Evolutionary conservation across 2,797 vertebrate species (phyloP).

Genomic region (Sorex maritimensis): DNA sequence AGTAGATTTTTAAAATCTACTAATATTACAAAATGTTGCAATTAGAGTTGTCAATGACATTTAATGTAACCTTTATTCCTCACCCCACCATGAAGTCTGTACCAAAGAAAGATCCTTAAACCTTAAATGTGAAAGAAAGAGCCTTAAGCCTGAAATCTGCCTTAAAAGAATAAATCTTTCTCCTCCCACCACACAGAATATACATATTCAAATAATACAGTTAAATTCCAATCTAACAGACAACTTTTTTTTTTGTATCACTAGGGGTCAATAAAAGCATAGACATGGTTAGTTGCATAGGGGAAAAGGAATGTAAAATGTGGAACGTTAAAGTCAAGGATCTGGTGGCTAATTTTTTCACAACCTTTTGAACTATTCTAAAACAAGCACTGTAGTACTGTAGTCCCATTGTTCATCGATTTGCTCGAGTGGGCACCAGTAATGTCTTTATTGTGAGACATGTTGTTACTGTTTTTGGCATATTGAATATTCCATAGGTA

Average conservation of each 20-base stretch:
- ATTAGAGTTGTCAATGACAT: neutral
- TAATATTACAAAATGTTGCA: neutral
- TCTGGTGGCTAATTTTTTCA: conserved; percentile 13
- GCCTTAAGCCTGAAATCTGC: neutral
- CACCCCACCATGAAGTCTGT: neutral
- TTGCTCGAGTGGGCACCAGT: no score
- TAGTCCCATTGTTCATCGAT: no score
- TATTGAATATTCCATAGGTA: no score
- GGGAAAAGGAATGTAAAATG: conserved; percentile 72
- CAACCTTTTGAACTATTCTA: conserved; percentile 30
- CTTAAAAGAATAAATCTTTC: neutral
- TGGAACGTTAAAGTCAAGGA: conserved; percentile 54
- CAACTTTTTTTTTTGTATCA: conserved; percentile 44
- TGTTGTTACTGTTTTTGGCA: no score
- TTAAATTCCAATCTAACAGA: conserved; percentile 56
- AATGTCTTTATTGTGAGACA: no score
- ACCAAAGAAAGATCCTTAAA: neutral
- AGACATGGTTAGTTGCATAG: conserved; percentile 52
- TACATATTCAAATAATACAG: conserved; percentile 53
- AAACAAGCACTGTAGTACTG: neutral
- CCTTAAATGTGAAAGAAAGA: no score
- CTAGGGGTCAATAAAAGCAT: conserved; percentile 59
- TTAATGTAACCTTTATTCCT: neutral
- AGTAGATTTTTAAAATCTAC: neutral
- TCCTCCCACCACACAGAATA: conserved; percentile 6